Evolutionary conservation across 2,888 invertebrate species (phyloP).

Genomic region (Hyposoter didymator): DNA sequence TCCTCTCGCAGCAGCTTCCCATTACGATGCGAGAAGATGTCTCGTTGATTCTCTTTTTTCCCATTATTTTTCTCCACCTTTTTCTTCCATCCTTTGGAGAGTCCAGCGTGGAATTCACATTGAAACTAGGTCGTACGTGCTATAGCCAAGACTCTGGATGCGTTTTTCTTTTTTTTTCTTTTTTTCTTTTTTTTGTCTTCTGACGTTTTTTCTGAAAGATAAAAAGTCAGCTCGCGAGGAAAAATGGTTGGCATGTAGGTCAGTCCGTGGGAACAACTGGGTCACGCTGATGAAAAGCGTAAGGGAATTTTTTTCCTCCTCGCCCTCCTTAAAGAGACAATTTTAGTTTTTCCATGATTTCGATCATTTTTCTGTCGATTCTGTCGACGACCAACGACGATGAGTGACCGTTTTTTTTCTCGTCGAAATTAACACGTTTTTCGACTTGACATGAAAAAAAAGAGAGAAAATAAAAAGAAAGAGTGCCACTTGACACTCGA

Average conservation of each 20-base stretch:
- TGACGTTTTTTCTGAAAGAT: slow-evolving; percentile 16
- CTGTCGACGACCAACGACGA: background rate
- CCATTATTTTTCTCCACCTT: background rate
- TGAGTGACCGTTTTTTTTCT: background rate
- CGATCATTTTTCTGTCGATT: background rate
- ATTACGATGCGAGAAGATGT: background rate
- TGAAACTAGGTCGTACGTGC: slow-evolving; percentile 55
- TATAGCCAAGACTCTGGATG: slow-evolving; percentile 32
- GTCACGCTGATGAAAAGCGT: slow-evolving; percentile 37
- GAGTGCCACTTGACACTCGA: slow-evolving; percentile 50
- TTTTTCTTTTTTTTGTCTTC: slow-evolving; percentile 26
- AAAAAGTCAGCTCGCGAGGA: slow-evolving; percentile 43
- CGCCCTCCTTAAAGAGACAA: background rate
- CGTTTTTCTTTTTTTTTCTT: no score
- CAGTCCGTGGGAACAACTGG: slow-evolving; percentile 47
- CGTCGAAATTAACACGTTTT: background rate
- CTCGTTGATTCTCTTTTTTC: background rate
- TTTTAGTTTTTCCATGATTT: background rate
- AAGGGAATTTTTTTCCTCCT: background rate
- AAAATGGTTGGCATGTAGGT: slow-evolving; percentile 47
- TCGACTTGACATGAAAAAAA: background rate
- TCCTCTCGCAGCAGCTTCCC: background rate
- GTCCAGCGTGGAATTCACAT: slow-evolving; percentile 50
- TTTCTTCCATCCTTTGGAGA: slow-evolving; percentile 14
- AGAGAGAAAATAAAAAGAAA: background rate